These are phyloP conservation scores for Panulirus ornatus DNA, from an alignment of 1,140 invertebrate genomes.

Conservation along the genomic window DNA sequence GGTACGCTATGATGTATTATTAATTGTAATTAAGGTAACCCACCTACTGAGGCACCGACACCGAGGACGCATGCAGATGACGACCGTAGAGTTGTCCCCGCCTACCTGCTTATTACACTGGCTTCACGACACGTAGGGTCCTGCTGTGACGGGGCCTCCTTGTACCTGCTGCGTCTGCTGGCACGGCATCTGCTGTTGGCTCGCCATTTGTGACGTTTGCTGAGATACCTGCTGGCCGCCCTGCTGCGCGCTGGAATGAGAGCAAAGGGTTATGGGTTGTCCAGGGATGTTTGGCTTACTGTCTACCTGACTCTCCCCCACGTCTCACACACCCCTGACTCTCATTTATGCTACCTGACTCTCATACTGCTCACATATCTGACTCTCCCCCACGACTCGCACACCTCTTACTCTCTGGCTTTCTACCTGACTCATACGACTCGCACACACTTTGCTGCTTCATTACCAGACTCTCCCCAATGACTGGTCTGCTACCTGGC, in stretches of 20 bases:
- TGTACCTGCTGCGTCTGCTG: slow-evolving; percentile 71
- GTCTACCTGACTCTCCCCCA: neutral
- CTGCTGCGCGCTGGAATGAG: slow-evolving; percentile 65
- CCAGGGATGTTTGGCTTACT: neutral
- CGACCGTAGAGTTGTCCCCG: slow-evolving; percentile 28
- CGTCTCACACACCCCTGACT: too few species aligned
- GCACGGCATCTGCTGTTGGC: slow-evolving; percentile 69
- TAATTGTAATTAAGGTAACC: slow-evolving; percentile 51
- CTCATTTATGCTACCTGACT: too few species aligned
- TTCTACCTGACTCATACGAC: too few species aligned
- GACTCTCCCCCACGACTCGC: neutral
- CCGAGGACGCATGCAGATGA: slow-evolving; percentile 47
- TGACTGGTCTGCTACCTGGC: too few species aligned
- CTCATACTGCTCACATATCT: too few species aligned
- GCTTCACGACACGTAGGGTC: slow-evolving; percentile 70
- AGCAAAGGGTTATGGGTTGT: slow-evolving; percentile 24
- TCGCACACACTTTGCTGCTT: too few species aligned
- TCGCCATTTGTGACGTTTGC: slow-evolving; percentile 69
- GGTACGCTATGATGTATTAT: slow-evolving; percentile 41
- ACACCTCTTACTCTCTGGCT: neutral
- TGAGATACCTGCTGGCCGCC: slow-evolving; percentile 60
- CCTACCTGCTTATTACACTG: slow-evolving; percentile 70
- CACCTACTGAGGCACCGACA: slow-evolving; percentile 30
- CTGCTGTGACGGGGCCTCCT: slow-evolving; percentile 71
- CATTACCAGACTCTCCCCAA: too few species aligned